Evolutionary conservation across 2,113 vertebrate genomes (phyloP).

Genomic region (Cromileptes altivelis): DNA sequence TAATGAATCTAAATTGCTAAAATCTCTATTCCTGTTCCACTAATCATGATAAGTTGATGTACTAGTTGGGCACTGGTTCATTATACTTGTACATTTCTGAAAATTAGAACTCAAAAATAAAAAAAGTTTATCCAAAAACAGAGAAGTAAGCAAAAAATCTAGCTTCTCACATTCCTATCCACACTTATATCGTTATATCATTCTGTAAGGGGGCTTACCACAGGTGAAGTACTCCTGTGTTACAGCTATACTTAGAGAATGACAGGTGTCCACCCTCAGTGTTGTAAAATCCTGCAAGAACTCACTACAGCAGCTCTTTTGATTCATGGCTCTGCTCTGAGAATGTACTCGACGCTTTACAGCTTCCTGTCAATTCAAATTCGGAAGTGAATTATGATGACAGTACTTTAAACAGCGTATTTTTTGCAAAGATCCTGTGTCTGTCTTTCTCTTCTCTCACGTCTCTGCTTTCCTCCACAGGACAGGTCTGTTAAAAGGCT

Average conservation of each 20-base stretch:
- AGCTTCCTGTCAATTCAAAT: conserved; percentile 58
- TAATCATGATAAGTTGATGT: conserved; percentile 46
- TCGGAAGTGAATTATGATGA: conserved; percentile 35
- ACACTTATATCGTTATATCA: background rate
- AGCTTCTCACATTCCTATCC: conserved; percentile 36
- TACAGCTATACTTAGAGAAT: conserved; percentile 62
- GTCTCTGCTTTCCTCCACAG: background rate
- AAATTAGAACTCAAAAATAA: conserved; percentile 20
- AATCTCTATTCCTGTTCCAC: conserved; percentile 53
- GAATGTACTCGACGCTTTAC: conserved; percentile 47
- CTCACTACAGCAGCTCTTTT: conserved; percentile 21
- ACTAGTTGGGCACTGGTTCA: conserved; percentile 8
- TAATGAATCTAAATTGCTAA: conserved; percentile 65
- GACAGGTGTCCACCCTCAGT: conserved; percentile 67
- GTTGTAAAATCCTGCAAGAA: conserved; percentile 45
- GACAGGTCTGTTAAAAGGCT: conserved; percentile 9
- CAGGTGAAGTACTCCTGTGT: conserved; percentile 42
- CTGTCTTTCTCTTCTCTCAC: conserved; percentile 14
- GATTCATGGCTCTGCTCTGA: conserved; percentile 44
- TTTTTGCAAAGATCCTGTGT: conserved; percentile 5
- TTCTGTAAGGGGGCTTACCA: conserved; percentile 15
- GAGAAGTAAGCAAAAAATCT: conserved; percentile 13
- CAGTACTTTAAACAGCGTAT: conserved; percentile 36
- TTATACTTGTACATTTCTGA: conserved; percentile 12
- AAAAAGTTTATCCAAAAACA: conserved; percentile 28